Percentiles rank a stretch among this genome's conserved stretches.
phyloP scores from a whole-genome alignment of 1,140 invertebrate genomes.

The Steinernema khuongi region DNA sequence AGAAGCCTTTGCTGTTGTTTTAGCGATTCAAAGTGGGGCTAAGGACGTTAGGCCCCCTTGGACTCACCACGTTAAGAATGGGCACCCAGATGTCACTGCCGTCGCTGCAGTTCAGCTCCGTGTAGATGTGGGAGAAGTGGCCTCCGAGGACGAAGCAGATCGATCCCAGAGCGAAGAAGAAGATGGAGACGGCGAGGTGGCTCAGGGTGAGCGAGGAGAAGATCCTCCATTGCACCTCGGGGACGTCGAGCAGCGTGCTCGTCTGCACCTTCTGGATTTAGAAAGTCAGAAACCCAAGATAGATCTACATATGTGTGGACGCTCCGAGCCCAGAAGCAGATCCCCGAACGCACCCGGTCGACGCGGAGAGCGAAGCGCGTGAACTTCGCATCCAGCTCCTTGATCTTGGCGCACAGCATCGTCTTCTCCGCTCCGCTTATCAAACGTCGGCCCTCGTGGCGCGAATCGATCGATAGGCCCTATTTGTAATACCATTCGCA shows the following conservation, averaged over 20 bases:
- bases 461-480: no score
- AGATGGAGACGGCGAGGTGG: neutral
- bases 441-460: no score
- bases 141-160: conserved; percentile 1
- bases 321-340: no score
- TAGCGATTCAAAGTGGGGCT: no score
- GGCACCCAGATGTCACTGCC: neutral
- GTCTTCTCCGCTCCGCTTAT: neutral
- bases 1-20: no score
- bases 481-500: no score
- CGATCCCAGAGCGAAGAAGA: neutral
- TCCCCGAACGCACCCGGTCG: neutral
- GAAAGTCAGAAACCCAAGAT: neutral
- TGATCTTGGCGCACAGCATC: neutral
- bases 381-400: neutral
- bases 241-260: neutral
- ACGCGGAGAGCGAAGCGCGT: neutral
- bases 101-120: neutral
- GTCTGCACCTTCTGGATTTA: neutral
- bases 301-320: no score
- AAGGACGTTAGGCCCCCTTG: no score
- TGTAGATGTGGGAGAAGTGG: conserved; percentile 3
- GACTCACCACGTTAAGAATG: neutral
- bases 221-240: neutral
- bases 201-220: neutral